phyloP scores from a whole-genome alignment of 2,888 invertebrate species.

The Sarcophaga variegata region DNA sequence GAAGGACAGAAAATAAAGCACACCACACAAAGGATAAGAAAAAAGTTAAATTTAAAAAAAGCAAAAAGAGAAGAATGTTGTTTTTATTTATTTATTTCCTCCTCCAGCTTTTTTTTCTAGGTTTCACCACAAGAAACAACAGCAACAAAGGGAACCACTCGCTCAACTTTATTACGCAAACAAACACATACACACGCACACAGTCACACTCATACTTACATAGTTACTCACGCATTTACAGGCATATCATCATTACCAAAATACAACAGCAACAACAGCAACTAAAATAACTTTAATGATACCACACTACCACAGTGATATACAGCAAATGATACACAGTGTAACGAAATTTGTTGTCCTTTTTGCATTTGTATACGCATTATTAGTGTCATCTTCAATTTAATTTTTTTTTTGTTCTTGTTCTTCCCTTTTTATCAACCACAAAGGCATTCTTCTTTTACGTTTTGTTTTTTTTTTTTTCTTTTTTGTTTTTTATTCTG shows the following conservation, averaged over 20 bases:
- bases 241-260: neutral
- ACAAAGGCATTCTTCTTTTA: conserved; percentile 1
- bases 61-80: conserved; percentile 20
- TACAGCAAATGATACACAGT: neutral
- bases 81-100: conserved; percentile 5
- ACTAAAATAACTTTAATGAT: neutral
- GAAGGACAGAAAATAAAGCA: conserved; percentile 40
- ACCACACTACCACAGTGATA: neutral
- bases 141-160: conserved; percentile 29
- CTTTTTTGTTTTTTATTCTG: neutral
- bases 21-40: conserved; percentile 71
- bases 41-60: conserved; percentile 53
- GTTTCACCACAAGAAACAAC: conserved; percentile 28
- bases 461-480: neutral
- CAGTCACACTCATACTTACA: neutral
- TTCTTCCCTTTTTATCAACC: neutral
- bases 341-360: neutral
- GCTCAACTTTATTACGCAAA: conserved; percentile 5
- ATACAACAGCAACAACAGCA: neutral
- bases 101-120: neutral
- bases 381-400: neutral
- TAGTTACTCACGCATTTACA: neutral
- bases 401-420: neutral
- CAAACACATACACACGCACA: neutral
- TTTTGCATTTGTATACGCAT: neutral